Evolutionary conservation across 2,888 invertebrate species (phyloP).

Genomic region (Lasioglossum marginatum): DNA sequence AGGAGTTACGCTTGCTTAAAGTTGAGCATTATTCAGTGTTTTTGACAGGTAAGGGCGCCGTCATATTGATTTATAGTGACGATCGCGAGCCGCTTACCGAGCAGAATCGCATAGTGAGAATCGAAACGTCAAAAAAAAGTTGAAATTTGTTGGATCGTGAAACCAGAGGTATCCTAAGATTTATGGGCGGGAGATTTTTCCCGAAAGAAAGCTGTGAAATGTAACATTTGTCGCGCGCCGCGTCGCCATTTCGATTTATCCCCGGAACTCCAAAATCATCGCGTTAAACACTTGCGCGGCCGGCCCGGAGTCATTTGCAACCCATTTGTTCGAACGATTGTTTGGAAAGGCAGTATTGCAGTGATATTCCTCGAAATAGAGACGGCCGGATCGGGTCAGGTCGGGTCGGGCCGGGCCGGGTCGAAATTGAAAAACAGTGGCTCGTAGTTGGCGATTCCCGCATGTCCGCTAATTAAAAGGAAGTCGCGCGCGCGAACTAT

Average conservation of each 20-base stretch:
- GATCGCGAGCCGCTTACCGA: too few species aligned
- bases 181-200: too few species aligned
- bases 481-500: not conserved
- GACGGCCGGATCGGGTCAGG: not conserved
- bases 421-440: not conserved
- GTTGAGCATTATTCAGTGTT: too few species aligned
- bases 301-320: conserved; percentile 54
- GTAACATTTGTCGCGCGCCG: conserved; percentile 19
- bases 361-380: conserved; percentile 28
- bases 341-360: conserved; percentile 40
- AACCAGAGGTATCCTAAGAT: too few species aligned
- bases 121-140: too few species aligned
- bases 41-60: too few species aligned
- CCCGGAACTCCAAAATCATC: conserved; percentile 29
- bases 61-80: too few species aligned
- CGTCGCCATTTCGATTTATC: conserved; percentile 33
- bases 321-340: conserved; percentile 61
- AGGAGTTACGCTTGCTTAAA: too few species aligned
- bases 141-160: too few species aligned
- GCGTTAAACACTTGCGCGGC: conserved; percentile 18
- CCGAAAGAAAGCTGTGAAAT: conserved; percentile 35
- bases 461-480: not conserved
- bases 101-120: too few species aligned
- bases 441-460: not conserved
- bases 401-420: too few species aligned